These are phyloP conservation scores for Scrobipalpa atriplicella DNA, from an alignment of 2,888 invertebrate genomes.

Conservation along the genomic window DNA sequence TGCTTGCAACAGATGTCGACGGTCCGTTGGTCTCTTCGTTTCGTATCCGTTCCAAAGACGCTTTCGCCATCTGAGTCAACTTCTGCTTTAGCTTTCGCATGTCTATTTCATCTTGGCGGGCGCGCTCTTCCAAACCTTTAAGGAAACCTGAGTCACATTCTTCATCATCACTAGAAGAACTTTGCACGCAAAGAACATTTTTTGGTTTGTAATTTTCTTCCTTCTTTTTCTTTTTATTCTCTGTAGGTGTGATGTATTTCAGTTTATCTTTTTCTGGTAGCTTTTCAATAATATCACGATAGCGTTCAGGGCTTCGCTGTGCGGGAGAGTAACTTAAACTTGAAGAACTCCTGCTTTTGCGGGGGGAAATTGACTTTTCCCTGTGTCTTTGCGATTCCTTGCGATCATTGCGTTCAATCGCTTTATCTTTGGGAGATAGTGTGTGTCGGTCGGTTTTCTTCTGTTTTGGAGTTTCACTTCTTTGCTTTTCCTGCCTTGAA, in stretches of 20 bases:
- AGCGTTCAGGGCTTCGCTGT: slow-evolving; percentile 86
- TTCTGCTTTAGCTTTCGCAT: slow-evolving; percentile 85
- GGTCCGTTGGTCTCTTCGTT: slow-evolving; percentile 54
- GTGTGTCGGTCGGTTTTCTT: slow-evolving; percentile 52
- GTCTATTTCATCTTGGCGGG: slow-evolving; percentile 84
- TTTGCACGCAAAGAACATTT: slow-evolving; percentile 78
- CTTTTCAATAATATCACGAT: slow-evolving; percentile 84
- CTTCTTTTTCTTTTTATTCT: slow-evolving; percentile 60
- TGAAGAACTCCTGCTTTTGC: slow-evolving; percentile 77
- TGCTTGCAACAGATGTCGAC: slow-evolving; percentile 50
- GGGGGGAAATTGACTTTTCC: slow-evolving; percentile 52
- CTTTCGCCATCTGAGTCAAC: slow-evolving; percentile 88
- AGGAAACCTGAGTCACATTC: slow-evolving; percentile 81
- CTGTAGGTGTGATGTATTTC: slow-evolving; percentile 73
- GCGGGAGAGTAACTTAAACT: slow-evolving; percentile 88
- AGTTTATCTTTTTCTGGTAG: slow-evolving; percentile 81
- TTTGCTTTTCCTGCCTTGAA: slow-evolving; percentile 54
- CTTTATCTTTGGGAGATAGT: slow-evolving; percentile 34
- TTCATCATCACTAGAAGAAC: slow-evolving; percentile 83
- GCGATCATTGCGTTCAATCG: slow-evolving; percentile 45
- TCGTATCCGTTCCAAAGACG: slow-evolving; percentile 62
- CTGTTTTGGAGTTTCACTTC: slow-evolving; percentile 51
- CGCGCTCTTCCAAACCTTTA: slow-evolving; percentile 70
- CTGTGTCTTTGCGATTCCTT: slow-evolving; percentile 45
- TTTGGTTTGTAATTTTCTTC: slow-evolving; percentile 60